Evolutionary conservation across 2,113 vertebrate genomes (phyloP).

Genomic region (human): DNA sequence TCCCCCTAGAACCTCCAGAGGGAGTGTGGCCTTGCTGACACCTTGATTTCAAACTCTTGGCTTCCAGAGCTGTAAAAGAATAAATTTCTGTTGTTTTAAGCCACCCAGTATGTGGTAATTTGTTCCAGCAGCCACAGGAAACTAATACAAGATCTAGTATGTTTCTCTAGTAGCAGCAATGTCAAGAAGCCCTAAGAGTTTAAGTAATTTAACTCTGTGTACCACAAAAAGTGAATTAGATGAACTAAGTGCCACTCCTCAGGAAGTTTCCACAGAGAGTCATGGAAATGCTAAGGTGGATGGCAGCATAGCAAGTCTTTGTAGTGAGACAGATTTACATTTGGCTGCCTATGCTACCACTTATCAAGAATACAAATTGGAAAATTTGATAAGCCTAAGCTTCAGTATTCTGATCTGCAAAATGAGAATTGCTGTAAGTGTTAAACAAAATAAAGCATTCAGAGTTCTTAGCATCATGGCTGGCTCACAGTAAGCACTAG

Average conservation of each 20-base stretch:
- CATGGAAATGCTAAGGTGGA: neutral
- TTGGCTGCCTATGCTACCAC: neutral
- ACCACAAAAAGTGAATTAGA: neutral
- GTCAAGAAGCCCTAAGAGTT: neutral
- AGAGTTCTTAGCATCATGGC: neutral
- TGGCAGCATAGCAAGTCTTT: neutral
- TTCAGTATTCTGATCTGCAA: neutral
- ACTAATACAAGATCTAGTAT: neutral
- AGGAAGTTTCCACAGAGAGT: neutral
- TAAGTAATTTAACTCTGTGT: neutral
- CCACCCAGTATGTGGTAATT: neutral
- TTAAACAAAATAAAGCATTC: neutral
- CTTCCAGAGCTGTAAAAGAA: neutral
- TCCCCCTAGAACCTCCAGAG: neutral
- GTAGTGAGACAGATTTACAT: neutral
- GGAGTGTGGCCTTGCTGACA: neutral
- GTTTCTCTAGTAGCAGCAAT: neutral
- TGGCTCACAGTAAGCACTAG: neutral
- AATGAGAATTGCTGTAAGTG: neutral
- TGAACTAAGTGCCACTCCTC: neutral
- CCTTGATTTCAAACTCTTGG: neutral
- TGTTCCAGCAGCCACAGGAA: neutral
- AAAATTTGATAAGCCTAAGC: conserved; percentile 20
- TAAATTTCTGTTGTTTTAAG: neutral
- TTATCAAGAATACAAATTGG: neutral